Base-by-base conservation (phyloP, 1,140 invertebrate genomes). In the Drosophila rhopaloa region DNA sequence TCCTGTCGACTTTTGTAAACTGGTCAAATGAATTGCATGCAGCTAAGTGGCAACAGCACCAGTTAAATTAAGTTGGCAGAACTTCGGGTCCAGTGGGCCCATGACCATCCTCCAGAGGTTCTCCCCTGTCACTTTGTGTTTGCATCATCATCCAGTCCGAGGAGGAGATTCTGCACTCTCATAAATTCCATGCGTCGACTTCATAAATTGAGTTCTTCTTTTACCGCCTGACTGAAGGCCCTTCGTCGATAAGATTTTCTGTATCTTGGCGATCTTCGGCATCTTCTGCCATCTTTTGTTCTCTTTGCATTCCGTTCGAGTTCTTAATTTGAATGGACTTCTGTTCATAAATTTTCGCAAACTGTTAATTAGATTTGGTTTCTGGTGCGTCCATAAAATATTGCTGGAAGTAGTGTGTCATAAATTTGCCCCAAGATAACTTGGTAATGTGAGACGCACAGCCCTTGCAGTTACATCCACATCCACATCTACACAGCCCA, bases 101-200 rank as follows among this genome's bases (percentile, higher is more conserved):
- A 37, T 38, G 38, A 24, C 9, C 35, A 53, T 37, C 72, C 48
- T 41, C 16, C 14, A 11, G 11, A 24, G 54, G 24, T 11, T 11
- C 40, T 14, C 19, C 9, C 56, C 40, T 63, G 60, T 81, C 79
- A 80, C 51, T 56, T 63, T 63, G 46, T 46, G 55, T 63, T 75
- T 58, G 70, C 63, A 44, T 53, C 63, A 44, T 53, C 35, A 44
- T 53, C 35, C 67, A 32, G 48, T 14, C 41, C 65, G 44, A 50
- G 43, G 41, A 50, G 43, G 41, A 59, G 62, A 55, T 44, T 19
- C 43, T 66, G 73, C 44, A 55, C 37, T 50, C 70, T 65, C 80
- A 68, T 79, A 83, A 83, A 83, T 83, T 83, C 80, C 83, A 75
- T 67, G 61, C 75, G 68, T 80, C 79, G 62, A 70, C 70, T 73